Evolutionary conservation across 1,140 invertebrate genomes (phyloP).

Genomic region (Triops longicaudatus): DNA sequence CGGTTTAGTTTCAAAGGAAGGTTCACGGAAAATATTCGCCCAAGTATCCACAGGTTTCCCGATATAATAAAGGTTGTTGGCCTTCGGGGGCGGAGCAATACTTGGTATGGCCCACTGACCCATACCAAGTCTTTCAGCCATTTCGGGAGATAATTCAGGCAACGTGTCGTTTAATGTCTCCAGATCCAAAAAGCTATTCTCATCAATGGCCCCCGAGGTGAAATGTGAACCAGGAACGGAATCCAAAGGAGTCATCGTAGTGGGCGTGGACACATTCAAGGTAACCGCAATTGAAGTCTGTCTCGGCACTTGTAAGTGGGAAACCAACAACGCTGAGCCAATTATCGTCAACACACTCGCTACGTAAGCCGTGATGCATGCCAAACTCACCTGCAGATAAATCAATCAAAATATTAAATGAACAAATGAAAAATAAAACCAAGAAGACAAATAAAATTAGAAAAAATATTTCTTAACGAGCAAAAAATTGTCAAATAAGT

Average conservation of each 20-base stretch:
- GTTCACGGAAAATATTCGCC: not conserved
- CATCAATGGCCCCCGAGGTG: not conserved
- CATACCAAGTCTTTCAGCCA: not conserved
- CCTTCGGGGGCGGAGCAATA: not conserved
- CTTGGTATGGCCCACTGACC: not conserved
- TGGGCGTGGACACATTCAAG: not conserved
- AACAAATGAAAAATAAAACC: not conserved
- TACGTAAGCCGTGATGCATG: constrained; percentile 60
- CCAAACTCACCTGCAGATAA: constrained; percentile 53
- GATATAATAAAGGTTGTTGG: not conserved
- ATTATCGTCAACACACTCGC: constrained; percentile 60
- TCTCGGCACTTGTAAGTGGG: constrained; percentile 19
- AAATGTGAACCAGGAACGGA: not conserved
- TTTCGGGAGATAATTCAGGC: not conserved
- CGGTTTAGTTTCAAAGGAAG: not conserved
- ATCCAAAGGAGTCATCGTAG: not conserved
- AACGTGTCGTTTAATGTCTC: not conserved
- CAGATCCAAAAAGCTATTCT: not conserved
- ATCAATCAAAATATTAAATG: no score
- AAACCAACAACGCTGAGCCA: constrained; percentile 49
- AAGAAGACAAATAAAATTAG: no score
- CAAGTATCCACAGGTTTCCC: not conserved
- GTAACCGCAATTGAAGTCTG: not conserved
- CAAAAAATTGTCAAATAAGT: no score
- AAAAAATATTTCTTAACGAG: no score